Base-by-base conservation (phyloP, 1,140 invertebrate genomes). In the Chironomus striatipennis region DNA sequence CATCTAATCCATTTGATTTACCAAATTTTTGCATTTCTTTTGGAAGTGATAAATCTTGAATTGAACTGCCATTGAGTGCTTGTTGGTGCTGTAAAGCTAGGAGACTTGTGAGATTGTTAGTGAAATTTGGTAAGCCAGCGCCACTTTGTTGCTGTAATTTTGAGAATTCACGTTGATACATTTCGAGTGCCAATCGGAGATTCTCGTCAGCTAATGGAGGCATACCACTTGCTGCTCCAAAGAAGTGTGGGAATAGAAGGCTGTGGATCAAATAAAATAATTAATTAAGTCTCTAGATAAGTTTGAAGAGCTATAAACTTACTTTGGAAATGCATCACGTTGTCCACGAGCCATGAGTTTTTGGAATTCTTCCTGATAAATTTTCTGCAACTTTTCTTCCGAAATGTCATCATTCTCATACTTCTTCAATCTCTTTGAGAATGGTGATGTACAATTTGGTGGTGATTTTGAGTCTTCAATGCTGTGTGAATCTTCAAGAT, bases 351-450 rank as follows among this genome's bases (percentile, higher is more conserved):
- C 85, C 89, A 96, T 95, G 17, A 98, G 87, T 81, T 98, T 97
- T 67, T 93, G 91, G 64, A 98, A 84, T 80, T 98, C 95, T 81
- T 98, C 96, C 78, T 98, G 95, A 81, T 99, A 99, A 79, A 99
- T 96, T 79, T 95, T 88, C 15, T 95, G 91, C 77, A 99, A 95
- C 84, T 98, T 97, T 80, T 98, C 97, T 83, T 97, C 96, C 70
- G 96, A 91, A 84, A 97, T 94, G 84, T 97, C 94, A 81, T 97
- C 95, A 81, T 96, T 95, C 83, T 94, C 91, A 80, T 94, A 92
- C 79, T 95, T 93, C 78, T 92, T 89, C 75, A 93, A 84, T 82
- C 91, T 88, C 78, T 90, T 91, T 75, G 88, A 90, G 80, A 91
- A 92, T 0, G 90, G 90, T 74, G 90, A 91, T 24, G 86, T 86